These are phyloP conservation scores for Elephantulus edwardii DNA, from an alignment of 2,113 vertebrate genomes.

Conservation along the genomic window DNA sequence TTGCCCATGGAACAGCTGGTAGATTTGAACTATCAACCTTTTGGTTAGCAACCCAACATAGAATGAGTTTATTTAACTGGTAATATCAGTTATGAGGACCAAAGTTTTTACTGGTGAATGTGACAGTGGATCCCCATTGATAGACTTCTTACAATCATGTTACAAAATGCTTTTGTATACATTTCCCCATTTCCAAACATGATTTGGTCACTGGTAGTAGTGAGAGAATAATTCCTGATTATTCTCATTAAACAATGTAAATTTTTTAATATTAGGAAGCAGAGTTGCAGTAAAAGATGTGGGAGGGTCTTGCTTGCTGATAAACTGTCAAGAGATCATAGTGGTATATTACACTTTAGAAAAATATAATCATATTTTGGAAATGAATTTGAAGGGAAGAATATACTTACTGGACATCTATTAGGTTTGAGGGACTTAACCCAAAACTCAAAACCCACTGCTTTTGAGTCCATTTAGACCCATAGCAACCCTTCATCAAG, in stretches of 20 bases:
- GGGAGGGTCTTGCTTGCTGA: not conserved
- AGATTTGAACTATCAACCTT: no score
- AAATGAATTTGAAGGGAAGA: not conserved
- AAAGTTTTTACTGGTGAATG: not conserved
- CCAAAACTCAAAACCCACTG: not conserved
- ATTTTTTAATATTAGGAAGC: not conserved
- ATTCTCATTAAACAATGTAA: not conserved
- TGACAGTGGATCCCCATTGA: not conserved
- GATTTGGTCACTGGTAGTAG: not conserved
- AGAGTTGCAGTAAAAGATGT: not conserved
- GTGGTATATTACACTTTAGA: not conserved
- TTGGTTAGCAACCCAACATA: no score
- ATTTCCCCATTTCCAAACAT: not conserved
- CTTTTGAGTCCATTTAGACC: not conserved
- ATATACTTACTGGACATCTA: not conserved
- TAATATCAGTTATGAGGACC: not conserved
- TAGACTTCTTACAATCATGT: not conserved
- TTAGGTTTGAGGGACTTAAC: not conserved
- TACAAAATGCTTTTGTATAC: not conserved
- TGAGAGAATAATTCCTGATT: not conserved
- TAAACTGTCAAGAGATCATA: not conserved
- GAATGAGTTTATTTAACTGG: slow-evolving; percentile 8
- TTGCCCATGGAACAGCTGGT: no score
- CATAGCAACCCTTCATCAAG: not conserved
- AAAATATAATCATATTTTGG: not conserved